Base-by-base conservation (phyloP, 2,888 invertebrate genomes). In the Heliconius cydno region DNA sequence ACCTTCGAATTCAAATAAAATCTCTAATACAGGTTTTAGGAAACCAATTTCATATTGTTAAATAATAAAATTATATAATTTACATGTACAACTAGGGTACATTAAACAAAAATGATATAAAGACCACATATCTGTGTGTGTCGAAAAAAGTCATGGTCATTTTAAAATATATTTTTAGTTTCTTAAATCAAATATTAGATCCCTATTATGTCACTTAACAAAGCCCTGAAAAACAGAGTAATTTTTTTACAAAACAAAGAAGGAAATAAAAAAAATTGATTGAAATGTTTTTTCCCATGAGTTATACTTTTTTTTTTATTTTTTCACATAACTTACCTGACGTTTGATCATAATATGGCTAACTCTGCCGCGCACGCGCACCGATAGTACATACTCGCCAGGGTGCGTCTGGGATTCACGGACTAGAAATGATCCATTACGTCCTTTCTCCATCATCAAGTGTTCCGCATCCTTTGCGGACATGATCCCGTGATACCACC, bases 351-450 rank as follows among this genome's bases (percentile, higher is more conserved):
- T 99, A 86, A 99, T 99, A 92, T 99, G 99, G 79, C 98, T 98
- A 87, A 99, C 98, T 89, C 97, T 97, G 88, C 98, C 98, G 85
- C 99, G 98, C 71, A 98, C 98, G 80, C 99, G 96, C 74, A 99
- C 99, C 10, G 99, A 98, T 78, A 99, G 95, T 76, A 99, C 99
- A 94, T 97, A 99, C 95, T 99, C 98, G 76, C 99, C 99, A 57
- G 99, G 99, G 92, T 98, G 98, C 87, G 98, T 98, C 92, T 98
- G 98, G 87, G 99, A 99, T 95, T 99, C 99, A 80, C 99, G 96
- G 78, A 99, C 99, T 86, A 99, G 96, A 94, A 98, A 99, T 87
- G 99, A 99, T 75, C 99, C 99, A 94, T 98, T 98, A 92, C 98
- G 98, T 79, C 99, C 99, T 88, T 98, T 97, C 88, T 99, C 98